phyloP scores from a whole-genome alignment of 2,797 vertebrate genomes.

The Phalanger gymnotis region DNA sequence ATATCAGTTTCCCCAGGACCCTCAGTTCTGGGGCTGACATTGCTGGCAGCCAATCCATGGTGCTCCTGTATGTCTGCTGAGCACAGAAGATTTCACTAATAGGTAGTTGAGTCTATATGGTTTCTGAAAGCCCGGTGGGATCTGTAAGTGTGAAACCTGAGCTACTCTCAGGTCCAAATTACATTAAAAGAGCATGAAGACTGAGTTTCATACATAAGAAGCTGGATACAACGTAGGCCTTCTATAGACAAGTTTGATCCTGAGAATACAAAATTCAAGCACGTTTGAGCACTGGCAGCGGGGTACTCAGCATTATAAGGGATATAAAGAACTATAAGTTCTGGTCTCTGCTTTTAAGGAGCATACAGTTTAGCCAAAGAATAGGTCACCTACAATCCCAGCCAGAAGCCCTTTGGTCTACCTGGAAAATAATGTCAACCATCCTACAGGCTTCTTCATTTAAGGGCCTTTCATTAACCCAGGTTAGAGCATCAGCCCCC shows the following conservation, averaged over 20 bases:
- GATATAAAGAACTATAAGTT: background rate
- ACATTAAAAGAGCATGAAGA: background rate
- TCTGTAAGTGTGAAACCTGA: background rate
- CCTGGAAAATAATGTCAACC: background rate
- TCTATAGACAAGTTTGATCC: background rate
- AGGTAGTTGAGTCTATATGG: background rate
- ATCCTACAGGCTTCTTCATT: background rate
- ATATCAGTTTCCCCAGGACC: background rate
- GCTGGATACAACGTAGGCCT: background rate
- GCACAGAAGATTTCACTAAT: background rate
- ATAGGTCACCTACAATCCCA: background rate
- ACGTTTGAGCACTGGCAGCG: background rate
- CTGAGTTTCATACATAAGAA: background rate
- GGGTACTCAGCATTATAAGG: background rate
- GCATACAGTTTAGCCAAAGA: background rate
- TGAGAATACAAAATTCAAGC: background rate
- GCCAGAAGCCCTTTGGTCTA: background rate
- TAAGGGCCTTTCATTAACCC: background rate
- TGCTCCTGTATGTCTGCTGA: background rate
- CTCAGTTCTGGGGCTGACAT: background rate
- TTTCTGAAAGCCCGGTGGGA: background rate
- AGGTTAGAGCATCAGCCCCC: background rate
- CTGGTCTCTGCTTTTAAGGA: background rate
- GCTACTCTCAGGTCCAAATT: background rate
- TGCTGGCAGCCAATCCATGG: background rate